Conservation (phyloP, 2,888 invertebrate genomes). For the Gnatocerus cornutus region DNA sequence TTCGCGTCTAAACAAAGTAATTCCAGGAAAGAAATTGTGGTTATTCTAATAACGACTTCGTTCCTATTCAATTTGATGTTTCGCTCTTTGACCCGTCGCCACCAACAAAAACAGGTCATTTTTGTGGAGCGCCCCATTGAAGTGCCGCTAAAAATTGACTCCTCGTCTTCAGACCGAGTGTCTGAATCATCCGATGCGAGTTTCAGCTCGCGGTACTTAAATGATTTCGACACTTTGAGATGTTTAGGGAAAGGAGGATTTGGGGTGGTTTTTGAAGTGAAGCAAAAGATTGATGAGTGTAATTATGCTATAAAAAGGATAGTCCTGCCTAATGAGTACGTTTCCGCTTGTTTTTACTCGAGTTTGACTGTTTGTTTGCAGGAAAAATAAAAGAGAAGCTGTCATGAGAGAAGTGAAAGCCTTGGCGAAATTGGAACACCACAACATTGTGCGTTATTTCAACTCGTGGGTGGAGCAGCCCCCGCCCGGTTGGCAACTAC, state of each 20-base stretch:
- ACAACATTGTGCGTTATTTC: constrained; percentile 95
- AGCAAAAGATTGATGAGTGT: constrained; percentile 94
- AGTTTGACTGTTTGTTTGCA: constrained; percentile 64
- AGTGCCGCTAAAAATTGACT: constrained; percentile 32
- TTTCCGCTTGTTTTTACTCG: not conserved
- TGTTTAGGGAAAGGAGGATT: constrained; percentile 94
- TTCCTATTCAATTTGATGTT: constrained; percentile 79
- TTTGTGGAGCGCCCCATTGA: constrained; percentile 58
- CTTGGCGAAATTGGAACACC: constrained; percentile 94
- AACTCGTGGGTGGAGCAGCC: constrained; percentile 97
- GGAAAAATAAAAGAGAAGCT: constrained; percentile 86
- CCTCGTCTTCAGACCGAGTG: constrained; percentile 58
- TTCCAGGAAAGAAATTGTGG: constrained; percentile 83
- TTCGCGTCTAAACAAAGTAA: too few species aligned
- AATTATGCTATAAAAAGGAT: constrained; percentile 97
- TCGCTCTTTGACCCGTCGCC: constrained; percentile 28
- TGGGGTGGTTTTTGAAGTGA: constrained; percentile 96
- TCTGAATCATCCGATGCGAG: constrained; percentile 56
- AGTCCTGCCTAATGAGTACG: constrained; percentile 83
- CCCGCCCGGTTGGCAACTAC: constrained; percentile 90
- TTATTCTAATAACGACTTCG: constrained; percentile 84
- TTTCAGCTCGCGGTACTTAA: constrained; percentile 81
- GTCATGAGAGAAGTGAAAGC: constrained; percentile 97
- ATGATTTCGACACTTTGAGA: constrained; percentile 87
- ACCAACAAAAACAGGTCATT: constrained; percentile 54